Percentiles rank a stretch among this genome's conserved stretches.
These are phyloP conservation scores for Acanthurus tractus DNA, from an alignment of 2,797 vertebrate species.

Conservation along the genomic window DNA sequence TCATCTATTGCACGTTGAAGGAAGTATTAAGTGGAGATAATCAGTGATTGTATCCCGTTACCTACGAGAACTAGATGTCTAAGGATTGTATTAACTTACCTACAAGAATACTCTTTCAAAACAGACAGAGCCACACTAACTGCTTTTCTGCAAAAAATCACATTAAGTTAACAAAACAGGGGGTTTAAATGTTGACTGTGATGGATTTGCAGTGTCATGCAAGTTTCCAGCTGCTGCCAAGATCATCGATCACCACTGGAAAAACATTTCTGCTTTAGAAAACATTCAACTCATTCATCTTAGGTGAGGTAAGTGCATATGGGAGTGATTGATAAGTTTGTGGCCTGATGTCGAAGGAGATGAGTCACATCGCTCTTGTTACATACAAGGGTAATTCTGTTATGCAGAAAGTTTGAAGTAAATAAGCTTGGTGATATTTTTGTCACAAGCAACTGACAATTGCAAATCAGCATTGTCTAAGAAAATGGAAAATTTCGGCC, in stretches of 20 bases:
- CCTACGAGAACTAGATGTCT: background rate
- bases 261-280: background rate
- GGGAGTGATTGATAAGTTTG: no score
- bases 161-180: background rate
- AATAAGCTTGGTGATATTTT: no score
- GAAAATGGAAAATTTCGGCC: no score
- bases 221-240: background rate
- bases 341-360: no score
- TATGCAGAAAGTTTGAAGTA: no score
- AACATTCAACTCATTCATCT: background rate
- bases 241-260: background rate
- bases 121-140: background rate
- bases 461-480: no score
- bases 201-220: constrained; percentile 2
- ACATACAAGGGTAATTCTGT: no score
- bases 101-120: background rate
- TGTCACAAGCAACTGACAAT: no score
- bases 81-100: background rate
- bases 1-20: background rate
- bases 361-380: no score
- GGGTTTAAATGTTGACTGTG: background rate
- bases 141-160: background rate
- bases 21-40: background rate
- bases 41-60: background rate
- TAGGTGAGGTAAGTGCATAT: background rate